A percentile compares a stretch with the other conserved stretches of the same genome.
These are phyloP conservation scores for Pundamilia nyererei DNA, from an alignment of 2,113 vertebrate species.

Conservation along the genomic window DNA sequence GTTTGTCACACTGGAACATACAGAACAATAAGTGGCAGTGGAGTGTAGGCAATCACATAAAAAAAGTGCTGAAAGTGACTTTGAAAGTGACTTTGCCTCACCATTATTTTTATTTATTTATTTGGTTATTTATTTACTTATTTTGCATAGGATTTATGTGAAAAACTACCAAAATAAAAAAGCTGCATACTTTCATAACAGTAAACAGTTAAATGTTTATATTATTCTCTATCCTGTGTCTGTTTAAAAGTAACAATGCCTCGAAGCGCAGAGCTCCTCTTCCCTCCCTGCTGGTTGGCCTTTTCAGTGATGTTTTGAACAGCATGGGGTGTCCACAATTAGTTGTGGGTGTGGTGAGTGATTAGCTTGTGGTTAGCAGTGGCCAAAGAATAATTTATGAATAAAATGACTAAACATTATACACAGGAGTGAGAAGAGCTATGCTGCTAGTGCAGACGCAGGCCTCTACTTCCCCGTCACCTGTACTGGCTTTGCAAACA, in stretches of 20 bases:
- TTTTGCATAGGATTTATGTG: neutral
- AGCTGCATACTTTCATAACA: neutral
- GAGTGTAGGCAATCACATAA: neutral
- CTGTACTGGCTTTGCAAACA: neutral
- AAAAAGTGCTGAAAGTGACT: neutral
- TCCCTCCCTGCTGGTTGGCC: conserved; percentile 11
- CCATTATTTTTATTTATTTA: neutral
- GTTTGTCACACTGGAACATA: conserved; percentile 5
- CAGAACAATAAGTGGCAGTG: neutral
- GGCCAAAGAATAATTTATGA: neutral
- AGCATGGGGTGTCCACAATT: neutral
- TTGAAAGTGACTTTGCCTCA: neutral
- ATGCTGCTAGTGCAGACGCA: neutral
- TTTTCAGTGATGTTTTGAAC: conserved; percentile 20
- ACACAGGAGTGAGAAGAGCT: neutral
- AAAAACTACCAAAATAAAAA: neutral
- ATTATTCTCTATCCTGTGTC: neutral
- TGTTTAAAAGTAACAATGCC: neutral
- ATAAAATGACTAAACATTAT: neutral
- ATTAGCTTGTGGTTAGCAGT: neutral
- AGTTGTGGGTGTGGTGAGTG: neutral
- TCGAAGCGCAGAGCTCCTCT: neutral
- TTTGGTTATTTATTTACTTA: neutral
- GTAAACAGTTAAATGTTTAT: neutral
- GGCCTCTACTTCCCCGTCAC: neutral